Evolutionary conservation across 2,888 invertebrate genomes (phyloP).

Genomic region (Callyntrura guangdongensis): DNA sequence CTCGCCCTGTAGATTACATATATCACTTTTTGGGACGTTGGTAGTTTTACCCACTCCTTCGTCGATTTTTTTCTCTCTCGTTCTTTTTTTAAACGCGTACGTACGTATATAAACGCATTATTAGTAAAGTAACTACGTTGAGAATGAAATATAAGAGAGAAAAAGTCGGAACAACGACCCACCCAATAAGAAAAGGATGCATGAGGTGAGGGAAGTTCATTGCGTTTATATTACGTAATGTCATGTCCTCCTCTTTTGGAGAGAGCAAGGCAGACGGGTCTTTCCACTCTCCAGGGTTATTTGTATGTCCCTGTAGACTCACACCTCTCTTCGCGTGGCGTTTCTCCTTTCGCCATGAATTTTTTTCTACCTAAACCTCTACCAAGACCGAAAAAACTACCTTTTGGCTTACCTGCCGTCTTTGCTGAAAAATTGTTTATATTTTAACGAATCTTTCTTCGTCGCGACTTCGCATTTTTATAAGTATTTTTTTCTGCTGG

Average conservation of each 20-base stretch:
- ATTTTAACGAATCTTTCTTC: constrained; percentile 5
- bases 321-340: neutral
- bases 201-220: constrained; percentile 23
- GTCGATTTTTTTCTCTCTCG: constrained; percentile 2
- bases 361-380: neutral
- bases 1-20: constrained; percentile 30
- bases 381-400: neutral
- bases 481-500: neutral
- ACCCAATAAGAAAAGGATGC: constrained; percentile 11
- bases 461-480: neutral
- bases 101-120: neutral
- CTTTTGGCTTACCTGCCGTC: constrained; percentile 1
- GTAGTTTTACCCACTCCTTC: constrained; percentile 24
- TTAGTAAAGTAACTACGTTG: neutral
- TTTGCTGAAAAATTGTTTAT: constrained; percentile 1
- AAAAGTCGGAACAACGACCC: neutral
- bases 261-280: constrained; percentile 8
- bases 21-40: constrained; percentile 61
- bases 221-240: constrained; percentile 28
- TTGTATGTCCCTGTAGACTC: constrained; percentile 56
- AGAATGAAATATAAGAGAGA: neutral
- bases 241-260: constrained; percentile 51
- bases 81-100: neutral
- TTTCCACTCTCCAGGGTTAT: constrained; percentile 48
- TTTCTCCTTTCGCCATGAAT: neutral